Conservation (phyloP, 2,797 vertebrate species). For the Myotis findleyi region DNA sequence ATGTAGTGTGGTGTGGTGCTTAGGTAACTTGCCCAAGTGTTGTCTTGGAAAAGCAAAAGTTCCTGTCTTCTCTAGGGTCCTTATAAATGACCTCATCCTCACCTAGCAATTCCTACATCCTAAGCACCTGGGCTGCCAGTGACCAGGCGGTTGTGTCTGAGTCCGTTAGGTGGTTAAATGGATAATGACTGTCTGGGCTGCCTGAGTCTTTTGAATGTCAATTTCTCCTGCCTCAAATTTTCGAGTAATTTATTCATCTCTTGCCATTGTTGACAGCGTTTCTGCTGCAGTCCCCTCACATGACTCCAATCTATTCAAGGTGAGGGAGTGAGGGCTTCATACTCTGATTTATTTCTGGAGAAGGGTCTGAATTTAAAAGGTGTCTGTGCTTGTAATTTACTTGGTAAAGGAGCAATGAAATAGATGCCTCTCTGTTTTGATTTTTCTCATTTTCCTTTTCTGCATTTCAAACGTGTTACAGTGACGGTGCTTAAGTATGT, state of each 20-base stretch:
- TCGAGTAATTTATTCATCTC: conserved; percentile 74
- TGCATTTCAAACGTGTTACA: conserved; percentile 36
- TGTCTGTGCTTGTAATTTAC: background rate
- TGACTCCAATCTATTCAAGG: background rate
- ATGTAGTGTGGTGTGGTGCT: background rate
- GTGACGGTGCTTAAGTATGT: conserved; percentile 28
- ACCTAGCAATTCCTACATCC: conserved; percentile 57
- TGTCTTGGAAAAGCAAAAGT: conserved; percentile 41
- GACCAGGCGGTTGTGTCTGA: conserved; percentile 78
- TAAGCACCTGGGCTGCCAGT: conserved; percentile 72
- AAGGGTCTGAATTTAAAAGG: conserved; percentile 22
- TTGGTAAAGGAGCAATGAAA: background rate
- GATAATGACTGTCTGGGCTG: conserved; percentile 77
- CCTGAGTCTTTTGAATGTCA: conserved; percentile 79
- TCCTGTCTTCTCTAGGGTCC: background rate
- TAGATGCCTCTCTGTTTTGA: background rate
- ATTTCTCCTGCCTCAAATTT: conserved; percentile 75
- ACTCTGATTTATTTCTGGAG: conserved; percentile 30
- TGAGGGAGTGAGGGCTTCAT: background rate
- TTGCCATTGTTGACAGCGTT: conserved; percentile 55
- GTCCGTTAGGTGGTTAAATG: conserved; percentile 82
- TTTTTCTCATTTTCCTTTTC: conserved; percentile 45
- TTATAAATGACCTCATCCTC: background rate
- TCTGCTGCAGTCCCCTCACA: conserved; percentile 25
- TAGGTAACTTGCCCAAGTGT: background rate